Conservation (phyloP, 2,113 vertebrate genomes). For the Dasyornis broadbenti region DNA sequence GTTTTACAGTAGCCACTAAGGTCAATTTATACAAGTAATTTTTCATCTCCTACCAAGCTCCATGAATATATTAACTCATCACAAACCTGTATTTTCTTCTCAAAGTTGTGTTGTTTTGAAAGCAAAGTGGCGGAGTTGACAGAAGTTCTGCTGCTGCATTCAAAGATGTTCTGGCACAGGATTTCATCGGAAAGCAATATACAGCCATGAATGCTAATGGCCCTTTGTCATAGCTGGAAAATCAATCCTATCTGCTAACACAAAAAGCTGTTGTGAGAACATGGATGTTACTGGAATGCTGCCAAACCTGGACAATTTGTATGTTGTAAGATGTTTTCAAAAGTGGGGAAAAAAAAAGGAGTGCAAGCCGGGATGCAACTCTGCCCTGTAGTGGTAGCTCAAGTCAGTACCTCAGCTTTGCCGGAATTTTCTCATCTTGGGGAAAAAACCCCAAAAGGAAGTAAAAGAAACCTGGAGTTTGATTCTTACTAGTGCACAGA, state of each 20-base stretch:
- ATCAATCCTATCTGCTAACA: neutral
- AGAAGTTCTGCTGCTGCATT: neutral
- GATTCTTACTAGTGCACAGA: neutral
- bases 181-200: neutral
- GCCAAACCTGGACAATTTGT: neutral
- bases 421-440: neutral
- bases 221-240: neutral
- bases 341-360: neutral
- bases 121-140: neutral
- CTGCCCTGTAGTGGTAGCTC: neutral
- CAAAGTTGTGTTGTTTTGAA: neutral
- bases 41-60: slow-evolving; percentile 36
- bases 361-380: neutral
- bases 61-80: neutral
- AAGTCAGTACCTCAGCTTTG: neutral
- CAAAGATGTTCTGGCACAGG: neutral
- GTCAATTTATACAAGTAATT: slow-evolving; percentile 54
- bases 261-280: neutral
- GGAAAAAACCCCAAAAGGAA: neutral
- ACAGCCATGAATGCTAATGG: neutral
- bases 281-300: neutral
- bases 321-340: neutral
- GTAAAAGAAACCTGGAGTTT: neutral
- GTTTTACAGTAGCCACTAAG: slow-evolving; percentile 34
- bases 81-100: neutral